Conservation (phyloP, 2,113 vertebrate genomes). For the Copsychus sechellarum region DNA sequence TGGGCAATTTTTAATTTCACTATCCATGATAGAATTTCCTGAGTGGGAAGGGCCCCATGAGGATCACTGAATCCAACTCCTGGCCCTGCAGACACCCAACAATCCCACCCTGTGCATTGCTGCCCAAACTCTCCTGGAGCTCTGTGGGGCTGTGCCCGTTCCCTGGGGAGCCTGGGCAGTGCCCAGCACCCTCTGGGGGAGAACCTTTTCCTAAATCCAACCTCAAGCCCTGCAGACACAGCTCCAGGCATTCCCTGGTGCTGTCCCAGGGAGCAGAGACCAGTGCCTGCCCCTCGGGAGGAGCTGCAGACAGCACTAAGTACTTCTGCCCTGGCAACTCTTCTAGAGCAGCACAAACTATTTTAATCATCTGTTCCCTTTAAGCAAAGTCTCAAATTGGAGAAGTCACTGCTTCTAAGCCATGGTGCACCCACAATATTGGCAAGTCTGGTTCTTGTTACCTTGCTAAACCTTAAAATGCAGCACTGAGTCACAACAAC, state of each 20-base stretch:
- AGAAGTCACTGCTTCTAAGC: neutral
- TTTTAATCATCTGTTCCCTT: neutral
- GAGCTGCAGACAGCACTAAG: neutral
- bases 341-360: neutral
- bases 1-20: neutral
- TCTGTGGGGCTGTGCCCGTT: neutral
- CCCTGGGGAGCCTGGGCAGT: neutral
- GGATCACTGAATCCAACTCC: rapidly evolving
- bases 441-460: neutral
- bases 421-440: neutral
- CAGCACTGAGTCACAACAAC: neutral
- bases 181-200: neutral
- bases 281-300: rapidly evolving
- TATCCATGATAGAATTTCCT: neutral
- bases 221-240: rapidly evolving
- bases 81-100: neutral
- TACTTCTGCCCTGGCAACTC: neutral
- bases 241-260: neutral
- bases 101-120: rapidly evolving
- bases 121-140: rapidly evolving
- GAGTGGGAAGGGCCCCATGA: neutral
- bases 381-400: neutral
- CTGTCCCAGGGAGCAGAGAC: neutral
- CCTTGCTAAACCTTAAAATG: neutral
- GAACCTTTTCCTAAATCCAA: rapidly evolving